Evolutionary conservation across 2,113 vertebrate species (phyloP).

Genomic region (Carassius gibelio): DNA sequence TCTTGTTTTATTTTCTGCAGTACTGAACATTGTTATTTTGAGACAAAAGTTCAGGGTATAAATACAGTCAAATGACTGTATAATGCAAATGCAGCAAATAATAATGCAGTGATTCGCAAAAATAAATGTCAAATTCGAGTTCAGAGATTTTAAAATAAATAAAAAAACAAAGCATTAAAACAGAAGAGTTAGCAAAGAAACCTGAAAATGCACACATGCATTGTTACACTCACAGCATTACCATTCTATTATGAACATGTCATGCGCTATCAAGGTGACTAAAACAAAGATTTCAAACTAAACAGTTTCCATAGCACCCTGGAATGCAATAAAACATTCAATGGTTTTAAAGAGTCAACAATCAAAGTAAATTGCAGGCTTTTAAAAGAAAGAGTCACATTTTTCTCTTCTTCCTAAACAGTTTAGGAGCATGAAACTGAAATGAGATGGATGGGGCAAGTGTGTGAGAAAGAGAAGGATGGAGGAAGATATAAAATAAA

Average conservation of each 20-base stretch:
- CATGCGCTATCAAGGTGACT: background rate
- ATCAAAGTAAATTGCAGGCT: background rate
- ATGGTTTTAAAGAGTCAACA: background rate
- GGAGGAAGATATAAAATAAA: constrained; percentile 28
- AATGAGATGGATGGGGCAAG: constrained; percentile 1
- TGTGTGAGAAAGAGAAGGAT: background rate
- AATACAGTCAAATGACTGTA: background rate
- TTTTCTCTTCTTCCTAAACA: constrained; percentile 3
- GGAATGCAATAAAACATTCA: background rate
- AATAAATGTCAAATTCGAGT: background rate
- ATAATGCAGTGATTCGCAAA: background rate
- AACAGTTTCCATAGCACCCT: background rate
- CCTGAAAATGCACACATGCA: background rate
- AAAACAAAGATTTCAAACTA: constrained; percentile 6
- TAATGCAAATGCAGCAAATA: constrained; percentile 26
- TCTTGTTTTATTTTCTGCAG: no score
- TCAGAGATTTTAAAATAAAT: background rate
- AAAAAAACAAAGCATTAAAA: background rate
- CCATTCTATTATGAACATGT: background rate
- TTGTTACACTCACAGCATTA: background rate
- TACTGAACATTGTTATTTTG: background rate
- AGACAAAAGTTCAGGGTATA: background rate
- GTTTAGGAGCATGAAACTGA: constrained; percentile 18
- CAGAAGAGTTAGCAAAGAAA: background rate
- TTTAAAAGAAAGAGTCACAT: background rate